Conservation (phyloP, 2,888 invertebrate genomes). For the Campoplex capitator region DNA sequence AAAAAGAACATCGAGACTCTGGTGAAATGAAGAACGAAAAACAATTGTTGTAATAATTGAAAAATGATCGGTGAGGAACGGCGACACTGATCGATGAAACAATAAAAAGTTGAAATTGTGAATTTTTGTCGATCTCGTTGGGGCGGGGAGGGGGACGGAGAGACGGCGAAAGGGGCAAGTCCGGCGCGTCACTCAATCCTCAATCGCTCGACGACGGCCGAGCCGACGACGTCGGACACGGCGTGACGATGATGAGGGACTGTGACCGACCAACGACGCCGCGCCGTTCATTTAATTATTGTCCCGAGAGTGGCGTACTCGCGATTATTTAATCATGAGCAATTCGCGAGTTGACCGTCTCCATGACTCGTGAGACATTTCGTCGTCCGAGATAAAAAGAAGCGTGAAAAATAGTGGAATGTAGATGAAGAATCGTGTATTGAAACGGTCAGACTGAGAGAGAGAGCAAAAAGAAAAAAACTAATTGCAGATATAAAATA, state of each 20-base stretch:
- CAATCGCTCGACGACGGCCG: conserved; percentile 38
- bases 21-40: neutral
- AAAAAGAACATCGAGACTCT: neutral
- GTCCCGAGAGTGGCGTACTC: conserved; percentile 44
- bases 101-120: conserved; percentile 32
- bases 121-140: conserved; percentile 8
- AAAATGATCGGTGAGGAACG: neutral
- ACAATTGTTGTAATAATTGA: neutral
- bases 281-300: conserved; percentile 71
- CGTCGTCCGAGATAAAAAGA: conserved; percentile 51
- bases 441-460: conserved; percentile 11
- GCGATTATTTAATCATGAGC: conserved; percentile 79
- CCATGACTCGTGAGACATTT: conserved; percentile 68
- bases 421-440: neutral
- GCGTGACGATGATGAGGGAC: conserved; percentile 49
- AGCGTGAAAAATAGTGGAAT: conserved; percentile 36
- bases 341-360: conserved; percentile 72
- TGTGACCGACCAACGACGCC: conserved; percentile 43
- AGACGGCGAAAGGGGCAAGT: conserved; percentile 19
- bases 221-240: conserved; percentile 51
- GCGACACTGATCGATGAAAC: neutral
- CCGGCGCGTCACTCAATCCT: conserved; percentile 41
- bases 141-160: neutral
- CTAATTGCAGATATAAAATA: neutral
- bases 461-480: neutral